Evolutionary conservation across 2,888 invertebrate species (phyloP), one percentile per base, ranked within the genome.

Genomic region (Eupithecia centaureata): DNA sequence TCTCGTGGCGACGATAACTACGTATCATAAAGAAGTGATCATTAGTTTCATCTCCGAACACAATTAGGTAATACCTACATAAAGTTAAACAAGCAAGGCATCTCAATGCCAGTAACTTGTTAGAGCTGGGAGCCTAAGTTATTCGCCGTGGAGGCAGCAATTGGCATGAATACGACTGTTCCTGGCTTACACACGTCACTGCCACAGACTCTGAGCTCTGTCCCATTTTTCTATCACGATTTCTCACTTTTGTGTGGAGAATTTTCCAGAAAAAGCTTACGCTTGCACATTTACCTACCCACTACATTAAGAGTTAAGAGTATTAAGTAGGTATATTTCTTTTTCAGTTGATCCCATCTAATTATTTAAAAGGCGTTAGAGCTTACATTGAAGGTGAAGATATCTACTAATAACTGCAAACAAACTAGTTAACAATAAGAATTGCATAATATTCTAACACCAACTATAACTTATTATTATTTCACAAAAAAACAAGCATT

Each of bases 151-250:
- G 59, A 73, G 52, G 63, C 67, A 70, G 64, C 61, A 67, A 71
- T 70, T 72, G 71, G 73, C 73, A 72, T 72, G 68, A 73, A 72
- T 70, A 67, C 68, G 59, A 61, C 61, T 66, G 66, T 63, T 70
- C 57, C 71, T 57, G 66, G 66, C 66, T 71, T 71, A 67, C 65
- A 73, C 70, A 67, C 63, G 70, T 74, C 70, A 74, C 71, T 68
- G 65, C 58, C 61, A 63, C 69, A 65, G 52, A 38, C 59, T 65
- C 63, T 63, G 59, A 65, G 63, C 67, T 66, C 54, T 67, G 73
- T 65, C 62, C 70, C 51, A 67, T 71, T 73, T 73, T 74, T 65
- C 66, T 64, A 68, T 67, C 62, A 68, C 65, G 66, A 65, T 66
- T 51, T 66, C 51, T 35, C 51, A 38, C 51, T 69, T 61, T 22